Evolutionary conservation across 2,797 vertebrate species (phyloP), one percentile per base, ranked within the genome.

Genomic region (Melanitta fusca): DNA sequence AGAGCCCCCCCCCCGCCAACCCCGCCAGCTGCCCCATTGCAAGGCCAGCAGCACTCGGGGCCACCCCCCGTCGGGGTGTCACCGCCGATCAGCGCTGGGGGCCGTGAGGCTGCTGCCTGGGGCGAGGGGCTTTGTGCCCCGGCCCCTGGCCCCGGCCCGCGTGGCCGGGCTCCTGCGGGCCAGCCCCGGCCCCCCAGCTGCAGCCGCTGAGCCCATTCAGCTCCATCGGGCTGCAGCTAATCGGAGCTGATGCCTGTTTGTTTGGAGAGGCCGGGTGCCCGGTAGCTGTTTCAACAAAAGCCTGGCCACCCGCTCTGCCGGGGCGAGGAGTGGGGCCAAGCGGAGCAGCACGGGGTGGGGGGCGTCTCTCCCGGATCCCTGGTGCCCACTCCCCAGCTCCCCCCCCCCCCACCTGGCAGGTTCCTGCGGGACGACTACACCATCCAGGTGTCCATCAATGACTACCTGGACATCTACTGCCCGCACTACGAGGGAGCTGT

Each of bases 401-500:
- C 68, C 5, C 2, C 68, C 68, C 5, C 25, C 73, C 57, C 17
- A 6, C 91, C 69, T 22, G 56, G 53, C 97, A 99, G 99, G 98
- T 98, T 99, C 96, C 98, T 98, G 12, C 97, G 93, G 32, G 99
- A 98, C 38, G 98, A 99, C 88, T 98, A 99, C 25, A 94, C 98
- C 73, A 95, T 99, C 91, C 98, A 98, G 95, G 98, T 99, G 95
- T 96, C 98, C 81, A 98, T 99, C 94, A 99, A 99, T 32, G 99
- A 99, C 94, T 99, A 99, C 98, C 97, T 99, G 97, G 99, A 99
- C 96, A 98, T 99, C 97, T 98, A 98, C 98, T 99, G 99, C 90
- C 99, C 99, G 0, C 98, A 99, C 97, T 99, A 99, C 83, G 97
- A 99, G 8, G 85, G 78, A 1, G 89, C 94, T 1, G 97, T 96